Evolutionary conservation across 2,888 invertebrate species (phyloP).

Genomic region (Trimorus sp.): DNA sequence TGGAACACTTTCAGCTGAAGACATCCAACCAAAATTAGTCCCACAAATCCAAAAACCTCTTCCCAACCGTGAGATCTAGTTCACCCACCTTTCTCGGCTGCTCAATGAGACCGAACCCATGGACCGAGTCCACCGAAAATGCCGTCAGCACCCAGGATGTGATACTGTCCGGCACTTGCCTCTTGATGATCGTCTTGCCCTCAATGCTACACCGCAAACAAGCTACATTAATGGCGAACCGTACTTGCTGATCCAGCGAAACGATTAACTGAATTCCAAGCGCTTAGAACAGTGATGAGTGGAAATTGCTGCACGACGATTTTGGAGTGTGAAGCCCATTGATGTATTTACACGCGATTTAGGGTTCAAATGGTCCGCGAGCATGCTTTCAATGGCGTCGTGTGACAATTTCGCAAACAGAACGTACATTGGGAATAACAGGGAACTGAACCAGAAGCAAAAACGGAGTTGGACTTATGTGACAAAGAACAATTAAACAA

Average conservation of each 20-base stretch:
- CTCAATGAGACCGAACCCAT: conserved; percentile 90
- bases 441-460: background rate
- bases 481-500: no score
- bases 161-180: conserved; percentile 90
- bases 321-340: conserved; percentile 13
- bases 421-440: conserved; percentile 41
- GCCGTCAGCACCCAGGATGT: conserved; percentile 93
- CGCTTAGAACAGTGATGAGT: conserved; percentile 41
- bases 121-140: conserved; percentile 89
- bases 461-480: background rate
- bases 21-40: background rate
- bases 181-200: conserved; percentile 84
- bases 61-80: no score
- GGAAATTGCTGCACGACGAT: conserved; percentile 61
- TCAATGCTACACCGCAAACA: conserved; percentile 81
- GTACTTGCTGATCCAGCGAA: background rate
- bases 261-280: conserved; percentile 22
- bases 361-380: background rate
- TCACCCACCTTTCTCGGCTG: conserved; percentile 83
- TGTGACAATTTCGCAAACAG: conserved; percentile 63
- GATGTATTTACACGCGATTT: no score
- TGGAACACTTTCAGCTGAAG: conserved; percentile 87
- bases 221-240: background rate
- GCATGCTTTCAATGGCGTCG: conserved; percentile 55
- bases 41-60: background rate